Evolutionary conservation across 2,797 vertebrate species (phyloP), one percentile per base, ranked within the genome.

Genomic region (Eospalax fontanierii): DNA sequence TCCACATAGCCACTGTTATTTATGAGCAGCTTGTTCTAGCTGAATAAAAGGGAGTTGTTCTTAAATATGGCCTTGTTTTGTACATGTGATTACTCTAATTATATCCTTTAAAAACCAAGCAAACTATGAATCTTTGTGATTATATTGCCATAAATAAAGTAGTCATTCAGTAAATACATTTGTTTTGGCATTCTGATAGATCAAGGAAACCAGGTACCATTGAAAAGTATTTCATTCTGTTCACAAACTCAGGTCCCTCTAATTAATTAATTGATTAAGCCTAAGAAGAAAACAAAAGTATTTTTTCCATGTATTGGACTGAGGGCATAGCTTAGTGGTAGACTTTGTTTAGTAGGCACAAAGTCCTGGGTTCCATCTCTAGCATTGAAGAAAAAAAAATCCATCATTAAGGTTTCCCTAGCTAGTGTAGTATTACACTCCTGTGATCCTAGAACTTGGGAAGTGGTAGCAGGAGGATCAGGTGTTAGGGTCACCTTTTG

Each of bases 121-220:
- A 96, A 87, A 70, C 78, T 87, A 15, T 93, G 59, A 89, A 66
- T 46, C 26, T 86, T 59, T 86, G 7, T 87, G 75, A 54, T 89
- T 90, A 2, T 76, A 86, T 87, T 95, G 46, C 76, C 40, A n/a
- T 81, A 93, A 50, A 95, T 6, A 50, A 94, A 43, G 11, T 94
- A 91, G 89, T 57, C 35, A 46, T 93, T 91, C 50, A 85, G 7
- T 83, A 89, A 61, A 75, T 90, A 35, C 63, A 70, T 63, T 63
- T 91, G 40, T 84, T 91, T 92, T 95, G 96, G 30, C 75, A 85
- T 89, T 97, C 43, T 94, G 54, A 87, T 46, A 30, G n/a, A 26
- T 83, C 80, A 88, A 12, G 90, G 79, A 81, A 96, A 90, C 87
- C 66, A 91, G n/a, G 73, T 73, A 35, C 46, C n/a, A 50, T 46